A percentile compares a stretch with the other conserved stretches of the same genome.
These are phyloP conservation scores for Drosophila hawaiiensis DNA, from an alignment of 2,888 invertebrate genomes.

Conservation along the genomic window DNA sequence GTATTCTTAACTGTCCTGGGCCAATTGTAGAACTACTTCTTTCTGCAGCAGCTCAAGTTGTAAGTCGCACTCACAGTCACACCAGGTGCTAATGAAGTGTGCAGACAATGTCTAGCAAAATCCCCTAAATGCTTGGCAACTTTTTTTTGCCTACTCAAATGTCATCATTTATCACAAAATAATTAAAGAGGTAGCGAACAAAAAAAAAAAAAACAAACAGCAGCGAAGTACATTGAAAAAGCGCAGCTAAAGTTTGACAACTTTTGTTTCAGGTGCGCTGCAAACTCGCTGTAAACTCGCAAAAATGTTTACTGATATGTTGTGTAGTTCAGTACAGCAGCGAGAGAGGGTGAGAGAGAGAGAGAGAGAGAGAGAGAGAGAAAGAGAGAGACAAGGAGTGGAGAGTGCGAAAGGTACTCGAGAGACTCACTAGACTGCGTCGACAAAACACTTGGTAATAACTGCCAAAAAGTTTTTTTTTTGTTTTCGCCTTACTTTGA, in stretches of 20 bases:
- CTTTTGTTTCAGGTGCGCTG: constrained; percentile 75
- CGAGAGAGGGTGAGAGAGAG: background rate
- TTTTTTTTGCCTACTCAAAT: constrained; percentile 67
- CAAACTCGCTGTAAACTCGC: constrained; percentile 74
- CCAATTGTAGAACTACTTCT: constrained; percentile 13
- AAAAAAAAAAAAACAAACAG: constrained; percentile 1
- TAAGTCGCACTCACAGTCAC: constrained; percentile 33
- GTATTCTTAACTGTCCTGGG: constrained; percentile 16
- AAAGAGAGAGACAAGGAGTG: background rate
- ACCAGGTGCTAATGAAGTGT: constrained; percentile 79
- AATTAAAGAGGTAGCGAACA: constrained; percentile 75
- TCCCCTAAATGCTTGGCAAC: constrained; percentile 30
- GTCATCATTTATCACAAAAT: constrained; percentile 85
- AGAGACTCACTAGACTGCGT: constrained; percentile 49
- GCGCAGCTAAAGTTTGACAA: constrained; percentile 55
- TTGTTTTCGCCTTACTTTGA: constrained; percentile 54
- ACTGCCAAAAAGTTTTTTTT: constrained; percentile 79
- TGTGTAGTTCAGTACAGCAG: constrained; percentile 32
- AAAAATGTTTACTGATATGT: constrained; percentile 81
- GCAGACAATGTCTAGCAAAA: constrained; percentile 40
- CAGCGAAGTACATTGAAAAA: constrained; percentile 49
- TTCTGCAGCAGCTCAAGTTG: constrained; percentile 45
- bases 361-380: background rate
- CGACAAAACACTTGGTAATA: constrained; percentile 82
- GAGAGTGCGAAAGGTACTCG: constrained; percentile 11